A percentile compares a stretch with the other conserved stretches of the same genome.
phyloP scores from a whole-genome alignment of 2,797 vertebrate species.

The Mus minutoides region DNA sequence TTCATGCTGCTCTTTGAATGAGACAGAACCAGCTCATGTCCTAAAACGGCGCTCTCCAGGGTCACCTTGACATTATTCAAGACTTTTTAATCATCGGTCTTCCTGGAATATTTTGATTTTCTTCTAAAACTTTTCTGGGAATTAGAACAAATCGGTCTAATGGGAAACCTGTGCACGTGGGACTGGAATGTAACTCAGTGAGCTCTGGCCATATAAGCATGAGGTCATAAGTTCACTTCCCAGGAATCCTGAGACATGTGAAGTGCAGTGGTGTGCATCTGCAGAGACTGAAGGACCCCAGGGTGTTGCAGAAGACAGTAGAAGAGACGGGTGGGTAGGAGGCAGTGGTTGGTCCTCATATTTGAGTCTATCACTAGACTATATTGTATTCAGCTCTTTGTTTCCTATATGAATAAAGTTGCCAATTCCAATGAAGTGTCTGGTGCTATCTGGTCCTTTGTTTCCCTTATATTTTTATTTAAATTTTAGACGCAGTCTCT shows the following conservation, averaged over 20 bases:
- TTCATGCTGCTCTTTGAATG: background rate
- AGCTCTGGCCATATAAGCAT: background rate
- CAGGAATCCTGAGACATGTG: background rate
- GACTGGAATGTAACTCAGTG: background rate
- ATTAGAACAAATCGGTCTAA: background rate
- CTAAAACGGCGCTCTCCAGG: background rate
- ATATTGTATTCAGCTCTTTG: background rate
- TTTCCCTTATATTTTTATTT: background rate
- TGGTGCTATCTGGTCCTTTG: background rate
- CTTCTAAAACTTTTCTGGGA: background rate
- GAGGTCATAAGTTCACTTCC: background rate
- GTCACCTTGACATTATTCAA: background rate
- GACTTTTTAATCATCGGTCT: background rate
- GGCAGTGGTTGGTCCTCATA: rapidly evolving
- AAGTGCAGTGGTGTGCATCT: background rate
- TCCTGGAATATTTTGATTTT: background rate
- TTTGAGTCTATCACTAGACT: too few species aligned
- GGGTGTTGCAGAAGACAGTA: background rate
- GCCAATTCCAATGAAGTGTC: background rate
- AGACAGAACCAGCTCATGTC: background rate
- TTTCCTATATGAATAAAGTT: background rate
- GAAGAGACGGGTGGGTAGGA: rapidly evolving
- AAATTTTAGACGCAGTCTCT: background rate
- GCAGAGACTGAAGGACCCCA: background rate
- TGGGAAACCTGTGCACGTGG: too few species aligned